Base-by-base conservation (phyloP, 2,888 invertebrate species). In the Anthophora plumipes region DNA sequence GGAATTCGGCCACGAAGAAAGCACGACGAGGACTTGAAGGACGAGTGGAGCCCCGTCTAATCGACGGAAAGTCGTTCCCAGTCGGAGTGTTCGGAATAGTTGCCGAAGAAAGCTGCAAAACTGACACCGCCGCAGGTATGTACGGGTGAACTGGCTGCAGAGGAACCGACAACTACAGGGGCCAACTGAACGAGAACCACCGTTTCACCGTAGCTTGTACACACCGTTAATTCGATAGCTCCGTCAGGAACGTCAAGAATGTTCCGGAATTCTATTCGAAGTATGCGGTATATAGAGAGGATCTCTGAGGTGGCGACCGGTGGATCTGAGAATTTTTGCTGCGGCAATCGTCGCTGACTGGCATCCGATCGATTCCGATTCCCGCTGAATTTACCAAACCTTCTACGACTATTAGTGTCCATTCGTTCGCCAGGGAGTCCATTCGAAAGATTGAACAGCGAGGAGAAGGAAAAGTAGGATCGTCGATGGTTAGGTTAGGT, bases 191-290 rank as follows among this genome's bases (percentile, higher is more conserved):
- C 46, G 63, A 64, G 70, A 77, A 76, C 74, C 74, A 66, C 63
- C 73, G 75, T 70, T 75, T 77, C 83, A 52, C 69, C 69, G 69
- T 57, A 39, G 75, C 60, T 70, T 80, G 67, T 79, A 83, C 82
- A 79, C 77, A 79, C 70, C 76, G 79, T 88, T 88, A 83, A 88
- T 87, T 88, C 87, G 84, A 86, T 84, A 85, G 84, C 77, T 87
- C 85, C 79, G 84, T 79, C 84, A 75, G 76, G 77, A 78, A 87
- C 78, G 87, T 81, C 86, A 79, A 88, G 87, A 88, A 88, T 86
- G 84, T 87, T 84, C 80, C 69, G 76, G 84, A 54, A 84, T 85
- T 87, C 87, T 85, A 77, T 83, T 85, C 84, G 67, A 87, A 82
- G 86, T 85, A 78, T 87, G 85, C 61, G 74, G 71, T 72, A 48